Base-by-base conservation (phyloP, 2,113 vertebrate species). In the Centropus unirufus region DNA sequence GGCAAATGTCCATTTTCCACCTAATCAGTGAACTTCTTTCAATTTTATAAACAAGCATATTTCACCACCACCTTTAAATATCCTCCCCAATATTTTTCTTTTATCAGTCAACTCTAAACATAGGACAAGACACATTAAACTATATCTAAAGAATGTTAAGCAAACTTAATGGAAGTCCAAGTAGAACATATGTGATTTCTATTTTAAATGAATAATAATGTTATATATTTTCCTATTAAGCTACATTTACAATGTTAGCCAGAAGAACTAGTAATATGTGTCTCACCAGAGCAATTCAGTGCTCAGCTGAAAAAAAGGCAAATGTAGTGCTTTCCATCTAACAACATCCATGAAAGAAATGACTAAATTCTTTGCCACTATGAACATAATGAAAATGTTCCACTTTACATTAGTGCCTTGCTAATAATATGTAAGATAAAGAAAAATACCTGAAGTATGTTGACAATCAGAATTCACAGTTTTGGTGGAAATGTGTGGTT, bases 201-300 rank as follows among this genome's bases (percentile, higher is more conserved):
- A 39, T 40, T 95, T 94, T 59, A 88, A 90, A 92, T 92, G 61
- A 95, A 72, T 92, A 93, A 90, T 69, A 83, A 83, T 63, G 26
- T 76, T 91, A 57, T 26, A 86, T 24, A 57, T 90, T 92, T 92
- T 90, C 23, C 47, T 61, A 59, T 95, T 90, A 86, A 94, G 57
- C 19, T 81, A 47, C 40, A 29, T 93, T 92, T 83, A 29, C 51
- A 68, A 89, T 74, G 59, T 70, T 94, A 83, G 42, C 79, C 83
- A 74, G 46, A 88, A 88, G 90, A 94, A 93, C 67, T 30, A 67
- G 55, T 46, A 62, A 2, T 32, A 83, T 85, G 15, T 88, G n/a
- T 61, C 73, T 92, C 52, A 86, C 39, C 40, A 94, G 64, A 83
- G 59, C 55, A 81, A 74, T 86, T 81, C 59, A 75, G n/a, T 57